phyloP scores from a whole-genome alignment of 2,888 invertebrate species.

The Erebia palarica region DNA sequence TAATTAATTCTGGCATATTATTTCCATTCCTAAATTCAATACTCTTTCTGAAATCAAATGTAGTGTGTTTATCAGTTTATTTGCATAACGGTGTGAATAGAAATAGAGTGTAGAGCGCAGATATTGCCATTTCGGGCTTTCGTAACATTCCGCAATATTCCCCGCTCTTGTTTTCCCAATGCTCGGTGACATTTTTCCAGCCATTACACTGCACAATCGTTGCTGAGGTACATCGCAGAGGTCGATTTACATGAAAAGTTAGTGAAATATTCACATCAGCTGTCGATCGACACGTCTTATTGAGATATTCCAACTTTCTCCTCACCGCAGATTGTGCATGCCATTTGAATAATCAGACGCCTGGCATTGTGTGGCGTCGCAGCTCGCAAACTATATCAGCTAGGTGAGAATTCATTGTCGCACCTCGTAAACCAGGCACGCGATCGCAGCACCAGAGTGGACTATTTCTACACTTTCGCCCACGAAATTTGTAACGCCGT shows the following conservation, averaged over 20 bases:
- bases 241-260: slow-evolving; percentile 74
- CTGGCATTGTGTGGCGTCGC: slow-evolving; percentile 59
- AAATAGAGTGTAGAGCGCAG: slow-evolving; percentile 21
- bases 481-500: slow-evolving; percentile 58
- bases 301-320: slow-evolving; percentile 75
- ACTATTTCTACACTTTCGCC: slow-evolving; percentile 69
- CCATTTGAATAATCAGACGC: slow-evolving; percentile 72
- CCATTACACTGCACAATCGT: slow-evolving; percentile 55
- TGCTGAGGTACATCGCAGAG: slow-evolving; percentile 55
- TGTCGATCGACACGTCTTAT: slow-evolving; percentile 76
- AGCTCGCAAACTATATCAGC: slow-evolving; percentile 52
- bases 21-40: background rate
- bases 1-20: slow-evolving; percentile 64
- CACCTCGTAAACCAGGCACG: slow-evolving; percentile 31
- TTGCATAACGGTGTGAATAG: slow-evolving; percentile 7
- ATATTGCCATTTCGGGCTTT: slow-evolving; percentile 48
- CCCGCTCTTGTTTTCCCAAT: slow-evolving; percentile 63
- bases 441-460: slow-evolving; percentile 54
- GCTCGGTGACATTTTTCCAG: slow-evolving; percentile 59
- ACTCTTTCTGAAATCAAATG: background rate
- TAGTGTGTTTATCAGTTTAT: background rate
- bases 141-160: slow-evolving; percentile 59
- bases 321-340: slow-evolving; percentile 63
- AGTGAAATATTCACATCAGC: slow-evolving; percentile 76
- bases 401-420: slow-evolving; percentile 39